Base-by-base conservation (phyloP, 2,113 vertebrate species). In the Phylloscopus whistleri region DNA sequence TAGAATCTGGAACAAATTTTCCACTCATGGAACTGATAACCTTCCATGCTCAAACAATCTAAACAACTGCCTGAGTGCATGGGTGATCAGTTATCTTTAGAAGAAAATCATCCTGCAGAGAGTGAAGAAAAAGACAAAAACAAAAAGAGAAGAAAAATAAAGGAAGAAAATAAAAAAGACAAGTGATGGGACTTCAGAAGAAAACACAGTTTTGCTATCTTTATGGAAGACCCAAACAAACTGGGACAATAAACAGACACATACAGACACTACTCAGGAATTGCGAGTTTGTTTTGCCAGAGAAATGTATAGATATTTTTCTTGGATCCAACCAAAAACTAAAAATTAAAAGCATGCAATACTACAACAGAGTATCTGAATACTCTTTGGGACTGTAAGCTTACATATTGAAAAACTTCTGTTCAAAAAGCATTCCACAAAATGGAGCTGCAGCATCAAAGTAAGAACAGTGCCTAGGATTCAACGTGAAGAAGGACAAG, bases 21-120 rank as follows among this genome's bases (percentile, higher is more conserved):
- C 67, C 72, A 89, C 35, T 43, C 30, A 22, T 16, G 18, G 64
- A 96, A 76, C 30, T 75, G 66, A 86, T 68, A 80, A 70, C 76
- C 78, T 87, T 81, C 79, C 79, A 63, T 85, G 66, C 26, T 72
- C 52, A 74, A 81, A 53, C 91, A 89, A 82, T 82, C 69, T 96
- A 78, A 87, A 70, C 81, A 85, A 85, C 64, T 58, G 62, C 30
- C 85, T 35, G 43, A 92, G 66, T 62, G 10, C 75, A 37, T 74
- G 7, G 84, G 31, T 69, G 46, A 87, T 73, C 53, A 67, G 62
- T 86, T 78, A 69, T 77, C 26, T 52, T 84, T 73, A 69, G 81
- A 95, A 59, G 28, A 92, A 95, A 96, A 90, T 80, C 87, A 93
- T 90, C 91, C 91, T 95, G 53, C 63, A 75, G 43, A 89, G 37